These are phyloP conservation scores for Papilio polyxenes DNA, from an alignment of 1,140 invertebrate genomes.

Conservation along the genomic window DNA sequence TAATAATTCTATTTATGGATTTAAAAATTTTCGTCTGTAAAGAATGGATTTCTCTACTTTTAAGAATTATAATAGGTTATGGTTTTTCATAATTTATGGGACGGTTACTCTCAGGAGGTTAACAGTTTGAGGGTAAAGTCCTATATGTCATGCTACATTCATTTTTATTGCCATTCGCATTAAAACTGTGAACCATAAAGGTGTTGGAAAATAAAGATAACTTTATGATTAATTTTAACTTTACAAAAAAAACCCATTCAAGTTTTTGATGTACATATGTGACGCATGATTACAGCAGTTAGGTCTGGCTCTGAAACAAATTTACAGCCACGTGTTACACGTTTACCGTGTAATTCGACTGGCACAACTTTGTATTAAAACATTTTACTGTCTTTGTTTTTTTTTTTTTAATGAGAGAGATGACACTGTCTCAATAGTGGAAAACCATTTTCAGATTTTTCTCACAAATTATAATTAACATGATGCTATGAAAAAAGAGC, in stretches of 20 bases:
- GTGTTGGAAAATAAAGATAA: not conserved
- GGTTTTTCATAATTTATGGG: not conserved
- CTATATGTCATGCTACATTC: too few relatives aligned
- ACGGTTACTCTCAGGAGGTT: too few relatives aligned
- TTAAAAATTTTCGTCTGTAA: not conserved
- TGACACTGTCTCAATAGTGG: not conserved
- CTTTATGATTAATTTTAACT: not conserved
- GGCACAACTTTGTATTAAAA: too few relatives aligned
- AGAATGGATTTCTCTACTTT: not conserved
- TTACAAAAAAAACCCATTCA: not conserved
- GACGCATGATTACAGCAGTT: slow-evolving; percentile 1
- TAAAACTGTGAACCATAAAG: not conserved
- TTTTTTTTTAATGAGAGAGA: not conserved
- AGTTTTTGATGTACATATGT: not conserved
- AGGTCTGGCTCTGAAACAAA: not conserved
- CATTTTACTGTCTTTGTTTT: not conserved
- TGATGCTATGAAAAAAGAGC: too few relatives aligned
- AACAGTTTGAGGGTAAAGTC: too few relatives aligned
- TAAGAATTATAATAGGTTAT: not conserved
- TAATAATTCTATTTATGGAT: not conserved
- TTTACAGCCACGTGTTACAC: not conserved
- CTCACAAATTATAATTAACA: not conserved
- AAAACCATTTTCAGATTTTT: not conserved
- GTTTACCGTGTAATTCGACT: not conserved
- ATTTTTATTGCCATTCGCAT: not conserved